These are phyloP conservation scores for Athene cunicularia DNA, from an alignment of 2,113 vertebrate genomes.

Conservation along the genomic window DNA sequence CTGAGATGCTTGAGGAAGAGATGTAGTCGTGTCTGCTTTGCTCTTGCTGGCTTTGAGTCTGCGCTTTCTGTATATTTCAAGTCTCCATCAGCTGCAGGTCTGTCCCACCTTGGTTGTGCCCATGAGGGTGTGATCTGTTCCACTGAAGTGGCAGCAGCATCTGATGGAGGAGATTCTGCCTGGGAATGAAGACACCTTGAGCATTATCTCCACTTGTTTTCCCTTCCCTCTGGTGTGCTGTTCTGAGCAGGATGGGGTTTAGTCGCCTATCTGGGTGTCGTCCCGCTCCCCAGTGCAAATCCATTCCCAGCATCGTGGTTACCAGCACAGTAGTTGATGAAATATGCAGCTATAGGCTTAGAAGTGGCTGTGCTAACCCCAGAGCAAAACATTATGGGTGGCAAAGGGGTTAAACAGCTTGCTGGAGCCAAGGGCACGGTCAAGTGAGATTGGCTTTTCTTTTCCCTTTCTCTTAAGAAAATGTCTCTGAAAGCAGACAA, in stretches of 20 bases:
- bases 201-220: background rate
- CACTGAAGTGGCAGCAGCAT: background rate
- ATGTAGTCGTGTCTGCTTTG: rapidly evolving
- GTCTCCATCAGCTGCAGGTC: background rate
- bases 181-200: background rate
- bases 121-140: background rate
- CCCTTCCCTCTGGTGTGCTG: rapidly evolving
- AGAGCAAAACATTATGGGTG: background rate
- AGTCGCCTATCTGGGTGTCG: rapidly evolving
- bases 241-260: background rate
- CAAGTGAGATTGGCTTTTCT: background rate
- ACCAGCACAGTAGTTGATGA: background rate
- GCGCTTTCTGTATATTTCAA: background rate
- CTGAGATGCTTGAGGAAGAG: rapidly evolving
- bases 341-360: rapidly evolving
- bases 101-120: background rate
- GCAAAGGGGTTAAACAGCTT: background rate
- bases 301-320: background rate
- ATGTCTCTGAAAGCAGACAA: background rate
- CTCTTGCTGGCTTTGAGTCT: background rate
- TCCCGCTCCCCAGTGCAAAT: background rate
- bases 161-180: background rate
- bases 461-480: background rate
- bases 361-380: background rate
- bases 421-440: background rate